Evolutionary conservation across 2,797 vertebrate species (phyloP).

Genomic region (Rhinoraja longicauda): DNA sequence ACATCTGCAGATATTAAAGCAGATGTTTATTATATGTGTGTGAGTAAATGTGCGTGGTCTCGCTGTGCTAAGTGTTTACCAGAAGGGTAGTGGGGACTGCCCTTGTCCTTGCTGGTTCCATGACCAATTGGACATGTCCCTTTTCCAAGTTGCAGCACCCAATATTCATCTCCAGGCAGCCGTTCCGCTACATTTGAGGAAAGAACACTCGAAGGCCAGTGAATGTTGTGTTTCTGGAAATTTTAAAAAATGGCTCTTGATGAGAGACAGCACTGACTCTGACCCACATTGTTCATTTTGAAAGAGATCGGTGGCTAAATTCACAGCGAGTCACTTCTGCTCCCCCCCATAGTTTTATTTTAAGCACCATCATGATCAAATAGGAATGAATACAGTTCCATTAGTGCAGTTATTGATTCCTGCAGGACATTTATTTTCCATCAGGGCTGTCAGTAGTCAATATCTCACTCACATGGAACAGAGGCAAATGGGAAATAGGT

Average conservation of each 20-base stretch:
- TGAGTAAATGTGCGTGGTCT: too few relatives aligned
- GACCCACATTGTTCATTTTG: background rate
- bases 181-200: background rate
- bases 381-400: background rate
- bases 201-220: background rate
- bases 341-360: background rate
- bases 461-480: background rate
- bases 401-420: background rate
- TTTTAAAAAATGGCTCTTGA: background rate
- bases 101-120: too few relatives aligned
- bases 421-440: background rate
- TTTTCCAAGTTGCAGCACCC: background rate
- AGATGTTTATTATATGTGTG: too few relatives aligned
- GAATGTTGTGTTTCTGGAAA: background rate
- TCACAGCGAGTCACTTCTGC: background rate
- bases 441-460: background rate
- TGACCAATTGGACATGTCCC: too few relatives aligned
- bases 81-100: too few relatives aligned
- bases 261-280: background rate
- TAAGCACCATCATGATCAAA: background rate
- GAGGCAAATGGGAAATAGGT: background rate
- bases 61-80: too few relatives aligned
- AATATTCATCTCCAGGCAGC: background rate
- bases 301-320: background rate
- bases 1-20: too few relatives aligned